Base-by-base conservation (phyloP, 2,888 invertebrate genomes). In the Cataglyphis livida region DNA sequence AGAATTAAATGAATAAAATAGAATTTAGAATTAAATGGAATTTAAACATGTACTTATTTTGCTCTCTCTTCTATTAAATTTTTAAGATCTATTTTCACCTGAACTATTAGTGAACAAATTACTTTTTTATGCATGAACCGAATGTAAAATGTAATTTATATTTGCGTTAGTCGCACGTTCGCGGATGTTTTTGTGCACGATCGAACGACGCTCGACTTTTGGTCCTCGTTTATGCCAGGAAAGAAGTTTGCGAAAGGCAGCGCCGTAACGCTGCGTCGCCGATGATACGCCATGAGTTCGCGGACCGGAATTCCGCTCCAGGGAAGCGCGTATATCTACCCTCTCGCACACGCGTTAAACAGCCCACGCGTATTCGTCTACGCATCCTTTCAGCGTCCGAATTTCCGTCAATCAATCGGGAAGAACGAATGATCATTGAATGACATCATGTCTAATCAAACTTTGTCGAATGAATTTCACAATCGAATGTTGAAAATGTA, bases 281-380 rank as follows among this genome's bases (percentile, higher is more conserved):
- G 84, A 61, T 86, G 84, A 86, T 85, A 85, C 83, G 81, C 84
- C 84, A 89, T 89, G 89, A 89, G 87, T 85, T 91, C 85, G 89
- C 89, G 90, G 90, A 91, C 92, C 94, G 94, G 94, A 94, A 93
- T 91, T 93, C 82, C 94, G 94, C 94, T 94, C 94, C 93, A 93
- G 85, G 94, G 93, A 92, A 93, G 93, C 94, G 93, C 90, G 86
- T 88, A 92, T 90, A 87, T 88, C 88, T 87, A 87, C 87, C 86
- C 85, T 74, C 87, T 82, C 87, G 81, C 81, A 75, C 86, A 84
- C 74, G 78, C 84, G 66, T 83, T 85, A 89, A 85, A 85, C 82
- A 83, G 78, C 82, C 44, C 44, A 57, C 44, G 38, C 12, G 21
- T 76, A 76, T 65, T 76, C 59, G 59, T 48, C 21, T 78, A 70